Evolutionary conservation across 2,113 vertebrate species (phyloP), one percentile per base, ranked within the genome.

Genomic region (Podocnemis expansa): DNA sequence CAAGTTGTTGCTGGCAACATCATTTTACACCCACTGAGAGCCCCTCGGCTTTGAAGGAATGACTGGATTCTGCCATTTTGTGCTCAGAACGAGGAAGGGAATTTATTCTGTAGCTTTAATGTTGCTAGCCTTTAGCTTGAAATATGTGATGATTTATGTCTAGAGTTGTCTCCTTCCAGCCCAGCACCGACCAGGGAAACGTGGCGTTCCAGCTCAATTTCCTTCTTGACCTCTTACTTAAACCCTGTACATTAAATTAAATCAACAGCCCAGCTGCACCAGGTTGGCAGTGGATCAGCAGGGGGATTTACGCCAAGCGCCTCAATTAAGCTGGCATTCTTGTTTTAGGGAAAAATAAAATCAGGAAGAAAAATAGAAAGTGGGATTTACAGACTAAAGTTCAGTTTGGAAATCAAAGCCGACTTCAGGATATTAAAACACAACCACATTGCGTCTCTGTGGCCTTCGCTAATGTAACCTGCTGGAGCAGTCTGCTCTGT

Each of bases 201-300:
- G 49, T 3, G 13, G 4, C 4, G 5, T 5, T 19, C 19, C 19
- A 6, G 27, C 14, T 16, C 60, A 63, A 63, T 34, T 87, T 55
- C 10, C 41, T 45, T 89, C 73, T 10, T 73, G 13, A 11, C 60
- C 31, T 75, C 84, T 89, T 55, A n/a, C 84, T 89, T 55, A n/a
- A 34, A 55, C 56, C 22, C n/a, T 4, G 0, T 8, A 27, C 17
- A 38, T 51, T 29, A 63, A 80, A 56, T 16, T 8, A 0, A 0
- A 25, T 43, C 52, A 31, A 93, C 63, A 6, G 29, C 73, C 81
- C 24, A 54, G 7, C 29, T 9, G 0, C 24, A 2, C 55, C n/a
- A 41, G 9, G 7, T 14, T 4, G 11, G 58, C 38, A 29, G 49
- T 31, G 25, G 56, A 27, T 17, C 25, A 58, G 67, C 25, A 78